Base-by-base conservation (phyloP, 2,797 vertebrate genomes). In the Pangasius larnaudii region DNA sequence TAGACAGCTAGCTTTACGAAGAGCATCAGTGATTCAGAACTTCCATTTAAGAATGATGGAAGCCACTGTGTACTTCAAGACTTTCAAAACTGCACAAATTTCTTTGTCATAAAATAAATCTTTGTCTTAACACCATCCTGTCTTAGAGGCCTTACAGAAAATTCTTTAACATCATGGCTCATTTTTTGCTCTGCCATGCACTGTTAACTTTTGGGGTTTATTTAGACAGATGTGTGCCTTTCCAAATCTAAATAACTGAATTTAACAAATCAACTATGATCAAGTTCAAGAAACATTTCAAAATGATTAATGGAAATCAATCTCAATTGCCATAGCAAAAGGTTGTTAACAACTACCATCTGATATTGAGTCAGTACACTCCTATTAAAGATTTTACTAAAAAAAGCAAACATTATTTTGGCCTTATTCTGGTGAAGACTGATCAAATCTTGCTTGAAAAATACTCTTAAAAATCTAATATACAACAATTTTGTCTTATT, bases 401-500 rank as follows among this genome's bases (percentile, higher is more conserved):
- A 19, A 19, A 46, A 33, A 42, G 24, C 27, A 63, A 13, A 16
- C 11, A 16, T 5, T 39, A 9, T 42, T 59, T 61, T 61, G 1
- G 10, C 42, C 5, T 61, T 61, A 81, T 82, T 65, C 7, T 46
- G 7, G 13, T 30, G 24, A 63, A 42, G 13, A 63, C 19, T 6
- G 19, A 36, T 56, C 42, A 19, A 83, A 83, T 30, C 27, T 22
- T 65, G n/a, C 49, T 49, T 30, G 8, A 39, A 51, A 81, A 80
- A 36, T 59, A 59, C 10, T 33, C 51, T 33, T 56, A 56, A 24
- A 80, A 39, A 83, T 22, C 1, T 30, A 51, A 30, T 65, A 30
- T 83, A 67, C 59, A 83, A 65, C 13, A 49, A 59, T 49, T 65
- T 69, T 69, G 18, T 65, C 69, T 56, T 72, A 72, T 39, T 85